A percentile compares a stretch with the other conserved stretches of the same genome.
Conservation (phyloP, 2,888 invertebrate genomes). For the Muscina levida region DNA sequence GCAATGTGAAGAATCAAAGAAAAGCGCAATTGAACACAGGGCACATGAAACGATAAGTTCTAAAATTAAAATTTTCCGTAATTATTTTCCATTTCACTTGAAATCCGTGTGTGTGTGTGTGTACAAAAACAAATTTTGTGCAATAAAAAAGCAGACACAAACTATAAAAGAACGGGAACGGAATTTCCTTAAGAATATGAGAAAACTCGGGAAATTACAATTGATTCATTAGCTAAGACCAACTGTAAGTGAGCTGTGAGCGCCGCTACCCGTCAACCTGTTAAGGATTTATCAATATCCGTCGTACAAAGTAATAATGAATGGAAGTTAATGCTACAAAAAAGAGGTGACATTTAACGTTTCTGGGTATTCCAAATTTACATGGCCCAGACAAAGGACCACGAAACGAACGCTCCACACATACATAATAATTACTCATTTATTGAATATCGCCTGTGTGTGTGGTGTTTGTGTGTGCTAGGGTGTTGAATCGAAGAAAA, state of each 20-base stretch:
- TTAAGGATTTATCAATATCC: background rate
- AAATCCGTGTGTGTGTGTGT: background rate
- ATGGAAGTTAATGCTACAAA: background rate
- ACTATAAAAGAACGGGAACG: background rate
- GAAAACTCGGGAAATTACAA: background rate
- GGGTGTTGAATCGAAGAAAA: too few species aligned
- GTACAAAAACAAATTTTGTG: background rate
- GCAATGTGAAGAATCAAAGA: slow-evolving; percentile 20
- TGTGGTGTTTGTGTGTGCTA: background rate
- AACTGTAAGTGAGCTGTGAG: background rate
- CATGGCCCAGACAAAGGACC: background rate
- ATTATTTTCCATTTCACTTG: slow-evolving; percentile 27
- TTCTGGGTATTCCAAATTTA: background rate
- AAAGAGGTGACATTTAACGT: background rate
- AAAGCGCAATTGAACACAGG: slow-evolving; percentile 10
- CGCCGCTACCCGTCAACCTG: background rate
- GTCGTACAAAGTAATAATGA: background rate
- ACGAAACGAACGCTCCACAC: background rate
- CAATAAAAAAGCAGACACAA: slow-evolving; percentile 8
- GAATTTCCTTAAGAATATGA: background rate
- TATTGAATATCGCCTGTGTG: background rate
- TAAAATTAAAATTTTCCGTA: slow-evolving; percentile 43
- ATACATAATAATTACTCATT: slow-evolving; percentile 1
- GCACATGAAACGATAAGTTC: slow-evolving; percentile 24
- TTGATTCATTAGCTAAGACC: background rate